Base-by-base conservation (phyloP, 92 coral and sea anemone genomes). In the Ricordea florida region DNA sequence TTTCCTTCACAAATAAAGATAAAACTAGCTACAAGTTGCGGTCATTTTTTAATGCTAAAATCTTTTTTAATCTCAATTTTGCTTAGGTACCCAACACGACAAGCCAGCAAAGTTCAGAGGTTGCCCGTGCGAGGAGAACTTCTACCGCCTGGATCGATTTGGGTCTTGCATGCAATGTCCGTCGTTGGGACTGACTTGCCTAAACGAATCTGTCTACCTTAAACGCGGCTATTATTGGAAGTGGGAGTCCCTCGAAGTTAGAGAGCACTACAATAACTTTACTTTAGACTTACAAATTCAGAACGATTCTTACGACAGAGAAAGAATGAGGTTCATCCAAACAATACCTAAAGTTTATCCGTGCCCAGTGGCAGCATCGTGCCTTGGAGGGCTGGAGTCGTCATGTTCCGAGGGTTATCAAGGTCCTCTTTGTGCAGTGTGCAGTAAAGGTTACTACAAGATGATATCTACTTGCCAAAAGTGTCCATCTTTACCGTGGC, bases 111-210 rank as follows among this genome's bases (percentile, higher is more conserved):
- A n/a, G n/a, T n/a, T n/a, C n/a, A n/a, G n/a, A n/a, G n/a, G n/a
- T n/a, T n/a, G n/a, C n/a, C 51, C 18, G 16, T 73, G 70, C 53
- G 37, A 41, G n/a, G 49, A 59, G 37, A 57, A 40, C 32, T 79
- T 79, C 32, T 66, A 79, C 69, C 69, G 85, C 47, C 46, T 79
- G 0, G 61, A 66, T 32, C 85, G 85, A 22, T 79, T 79, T 43
- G 85, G 78, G 13, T 22, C 44, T 3, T 79, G 78, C 33, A 31
- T 17, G 7, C 57, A 75, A n/a, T 79, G 85, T 33, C 78, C 85
- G n/a, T 16, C 21, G 13, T 29, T 41, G 14, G 77, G 58, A 20
- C 52, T 56, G 8, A 66, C 29, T 21, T 79, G 78, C 57, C 40
- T 26, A n/a, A 68, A 67, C 33, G 78, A 68, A 25, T 28, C 71